Base-by-base conservation (phyloP, 2,797 vertebrate species). In the Podarcis siculus region DNA sequence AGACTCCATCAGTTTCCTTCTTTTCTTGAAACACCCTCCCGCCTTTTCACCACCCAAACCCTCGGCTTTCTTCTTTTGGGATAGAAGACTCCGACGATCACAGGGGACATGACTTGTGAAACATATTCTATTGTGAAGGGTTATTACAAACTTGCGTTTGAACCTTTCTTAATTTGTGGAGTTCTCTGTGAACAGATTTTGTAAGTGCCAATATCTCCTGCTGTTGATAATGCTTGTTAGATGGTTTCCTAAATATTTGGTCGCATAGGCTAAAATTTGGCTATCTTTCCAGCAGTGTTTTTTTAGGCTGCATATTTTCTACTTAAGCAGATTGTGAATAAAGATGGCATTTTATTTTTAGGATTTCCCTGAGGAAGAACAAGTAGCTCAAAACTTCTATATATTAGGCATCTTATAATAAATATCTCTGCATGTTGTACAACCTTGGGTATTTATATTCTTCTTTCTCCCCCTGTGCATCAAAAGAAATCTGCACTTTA, bases 281-380 rank as follows among this genome's bases (percentile, higher is more conserved):
- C 37, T 42, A 66, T 66, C 25, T 61, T 27, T 77, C 27, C 42
- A 55, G 39, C 25, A 27, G 13, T n/a, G 27, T 19, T 35, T 85
- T 55, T 55, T 64, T 39, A 69, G 69, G 25, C 9, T 39, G 25
- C 9, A 17, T 35, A 23, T 39, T 64, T 39, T 81, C 32, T 81
- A 23, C 17, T 58, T 66, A 78, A 66, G 55, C 23, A 15, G 25
- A 71, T 42, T 86, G 32, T 15, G 67, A 86, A 80, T n/a, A 86
- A 69, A 77, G 25, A 42, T n/a, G 78, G 75, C 7, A 42, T 61
- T 79, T 10, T 69, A 21, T 64, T 88, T 87, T 88, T 78, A 83
- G n/a, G 39, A 8, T 25, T 88, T 76, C 30, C 61, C 66, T 32
- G 66, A 80, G 37, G 78, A 73, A 42, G 35, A 78, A 35, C 73